phyloP scores from a whole-genome alignment of 1,140 invertebrate genomes.

The Pseudomyrmex dendroicus region DNA sequence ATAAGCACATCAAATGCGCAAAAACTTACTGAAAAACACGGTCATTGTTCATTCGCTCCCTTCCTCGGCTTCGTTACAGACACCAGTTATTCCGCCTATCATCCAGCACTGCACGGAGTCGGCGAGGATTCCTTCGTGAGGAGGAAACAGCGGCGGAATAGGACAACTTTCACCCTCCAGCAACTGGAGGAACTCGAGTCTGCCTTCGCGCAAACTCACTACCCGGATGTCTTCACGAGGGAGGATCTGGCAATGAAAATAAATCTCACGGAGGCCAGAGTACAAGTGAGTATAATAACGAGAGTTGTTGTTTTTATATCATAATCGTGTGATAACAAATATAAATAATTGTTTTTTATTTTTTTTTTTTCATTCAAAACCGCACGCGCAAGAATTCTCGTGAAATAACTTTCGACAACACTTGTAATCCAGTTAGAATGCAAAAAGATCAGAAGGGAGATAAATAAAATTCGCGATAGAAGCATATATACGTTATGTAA shows the following conservation, averaged over 20 bases:
- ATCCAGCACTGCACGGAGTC: constrained; percentile 93
- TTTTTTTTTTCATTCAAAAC: not conserved
- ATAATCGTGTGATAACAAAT: no score
- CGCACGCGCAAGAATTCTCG: not conserved
- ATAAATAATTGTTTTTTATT: constrained; percentile 12
- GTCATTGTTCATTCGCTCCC: not conserved
- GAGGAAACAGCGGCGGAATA: constrained; percentile 96
- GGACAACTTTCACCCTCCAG: constrained; percentile 98
- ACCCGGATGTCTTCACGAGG: constrained; percentile 98
- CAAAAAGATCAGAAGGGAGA: constrained; percentile 35
- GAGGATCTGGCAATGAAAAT: constrained; percentile 99
- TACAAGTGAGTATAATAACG: constrained; percentile 91
- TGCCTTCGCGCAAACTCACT: constrained; percentile 98
- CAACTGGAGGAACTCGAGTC: constrained; percentile 98
- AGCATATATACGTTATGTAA: not conserved
- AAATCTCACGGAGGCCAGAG: constrained; percentile 98
- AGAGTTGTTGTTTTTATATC: not conserved
- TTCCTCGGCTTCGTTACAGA: constrained; percentile 86
- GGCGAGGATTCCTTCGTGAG: constrained; percentile 97
- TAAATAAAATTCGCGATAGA: constrained; percentile 33
- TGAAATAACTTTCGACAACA: constrained; percentile 34
- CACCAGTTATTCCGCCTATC: constrained; percentile 93
- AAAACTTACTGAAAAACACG: not conserved
- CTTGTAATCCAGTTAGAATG: constrained; percentile 22
- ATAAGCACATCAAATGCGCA: no score